Evolutionary conservation across 2,888 invertebrate genomes (phyloP), one percentile per base, ranked within the genome.

Genomic region (Leptopilina drosophilae): DNA sequence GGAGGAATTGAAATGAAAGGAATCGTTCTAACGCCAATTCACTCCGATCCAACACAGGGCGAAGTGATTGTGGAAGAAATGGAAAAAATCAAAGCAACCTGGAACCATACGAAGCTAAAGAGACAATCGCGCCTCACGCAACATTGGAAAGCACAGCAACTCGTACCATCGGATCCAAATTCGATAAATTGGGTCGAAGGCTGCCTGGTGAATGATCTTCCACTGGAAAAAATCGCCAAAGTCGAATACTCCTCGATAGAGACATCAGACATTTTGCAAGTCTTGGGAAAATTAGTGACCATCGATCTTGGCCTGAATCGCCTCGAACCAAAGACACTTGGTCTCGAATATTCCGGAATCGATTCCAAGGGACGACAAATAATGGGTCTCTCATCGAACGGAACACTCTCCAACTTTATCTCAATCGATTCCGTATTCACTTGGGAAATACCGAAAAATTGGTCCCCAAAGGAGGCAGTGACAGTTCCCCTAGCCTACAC

Each of bases 201-300:
- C 0, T 92, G 33, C 26, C 9, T 33, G 5, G 4, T 5, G 1
- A 11, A 56, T 9, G 56, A 40, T 7, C 4, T n/a, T 11, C 9
- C 9, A 73, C n/a, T 1, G 1, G 33, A 40, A 56, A 73, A 56
- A 20, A 73, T 93, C 9, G 92, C 93, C 0, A 89, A 94, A 91
- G 94, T 96, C 0, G 94, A 95, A 87, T 97, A 96, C 89, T 92
- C 97, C 0, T 94, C 98, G 0, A 90, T 99, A n/a, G 99, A 99
- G 92, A 98, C 98, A 94, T 93, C 77, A 62, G 83, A 83, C 62
- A 64, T 82, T 0, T 65, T 53, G 0, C 11, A 96, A 0, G 97
- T 98, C 0, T 96, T 97, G 0, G 98, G 98, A 5, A 33, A 73
- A n/a, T 9, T 73, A n/a, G 33, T 73, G 9, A n/a, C 40, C 1